These are phyloP conservation scores for Melanchra persicariae DNA, from an alignment of 2,888 invertebrate species.

Conservation along the genomic window DNA sequence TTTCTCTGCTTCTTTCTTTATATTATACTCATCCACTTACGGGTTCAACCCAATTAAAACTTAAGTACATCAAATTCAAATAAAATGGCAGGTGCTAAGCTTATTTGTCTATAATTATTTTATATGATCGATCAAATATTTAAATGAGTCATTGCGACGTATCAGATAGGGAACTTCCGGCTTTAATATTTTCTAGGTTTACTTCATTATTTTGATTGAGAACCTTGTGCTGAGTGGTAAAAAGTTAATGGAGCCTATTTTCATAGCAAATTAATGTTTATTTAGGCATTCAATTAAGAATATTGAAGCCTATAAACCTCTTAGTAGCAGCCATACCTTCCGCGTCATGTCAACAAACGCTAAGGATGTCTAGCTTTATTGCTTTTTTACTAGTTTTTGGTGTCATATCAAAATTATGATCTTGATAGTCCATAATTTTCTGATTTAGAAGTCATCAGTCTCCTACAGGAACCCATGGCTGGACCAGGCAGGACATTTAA, in stretches of 20 bases:
- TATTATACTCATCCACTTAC: neutral
- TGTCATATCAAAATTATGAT: neutral
- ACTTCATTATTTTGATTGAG: slow-evolving; percentile 15
- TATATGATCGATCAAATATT: slow-evolving; percentile 46
- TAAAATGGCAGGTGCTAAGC: slow-evolving; percentile 4
- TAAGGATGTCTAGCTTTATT: neutral
- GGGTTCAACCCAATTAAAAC: neutral
- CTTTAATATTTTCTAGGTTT: slow-evolving; percentile 29
- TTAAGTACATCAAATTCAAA: slow-evolving; percentile 10
- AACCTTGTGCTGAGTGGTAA: slow-evolving; percentile 43
- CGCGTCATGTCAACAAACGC: neutral
- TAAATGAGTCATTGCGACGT: slow-evolving; percentile 16
- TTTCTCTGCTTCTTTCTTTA: neutral
- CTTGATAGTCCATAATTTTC: neutral
- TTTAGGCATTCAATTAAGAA: slow-evolving; percentile 10
- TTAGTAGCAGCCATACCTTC: neutral
- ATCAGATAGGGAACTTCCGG: slow-evolving; percentile 23
- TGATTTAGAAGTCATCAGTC: no score
- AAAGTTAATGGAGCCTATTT: slow-evolving; percentile 22
- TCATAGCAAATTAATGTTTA: slow-evolving; percentile 30
- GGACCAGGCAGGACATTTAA: neutral
- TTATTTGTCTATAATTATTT: slow-evolving; percentile 23
- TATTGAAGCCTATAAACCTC: neutral
- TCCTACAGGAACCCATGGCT: neutral
- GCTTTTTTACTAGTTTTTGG: neutral